phyloP scores from a whole-genome alignment of 1,140 invertebrate species.

The Leptopilina clavipes region DNA sequence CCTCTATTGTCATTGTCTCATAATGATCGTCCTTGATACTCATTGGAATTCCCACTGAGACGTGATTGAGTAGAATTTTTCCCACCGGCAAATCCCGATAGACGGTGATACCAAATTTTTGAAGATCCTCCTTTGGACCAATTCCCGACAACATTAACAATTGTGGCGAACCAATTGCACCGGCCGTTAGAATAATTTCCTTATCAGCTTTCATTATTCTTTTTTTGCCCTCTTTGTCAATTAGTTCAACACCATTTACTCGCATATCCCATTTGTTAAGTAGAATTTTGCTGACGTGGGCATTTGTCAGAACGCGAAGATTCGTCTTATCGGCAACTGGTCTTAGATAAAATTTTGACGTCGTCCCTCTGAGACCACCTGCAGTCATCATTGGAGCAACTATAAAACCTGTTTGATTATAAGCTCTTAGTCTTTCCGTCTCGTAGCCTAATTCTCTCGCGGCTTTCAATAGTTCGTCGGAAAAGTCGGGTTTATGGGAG shows the following conservation, averaged over 20 bases:
- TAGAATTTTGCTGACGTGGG: conserved; percentile 70
- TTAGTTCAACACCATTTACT: conserved; percentile 78
- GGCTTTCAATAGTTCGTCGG: conserved; percentile 79
- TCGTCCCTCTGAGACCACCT: conserved; percentile 78
- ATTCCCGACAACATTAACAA: conserved; percentile 82
- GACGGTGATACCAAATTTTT: conserved; percentile 71
- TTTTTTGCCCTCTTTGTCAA: conserved; percentile 69
- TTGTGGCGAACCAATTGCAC: conserved; percentile 82
- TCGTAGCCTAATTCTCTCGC: conserved; percentile 83
- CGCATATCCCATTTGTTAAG: conserved; percentile 73
- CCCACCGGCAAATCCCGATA: conserved; percentile 77
- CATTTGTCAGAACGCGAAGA: conserved; percentile 71
- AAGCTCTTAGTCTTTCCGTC: conserved; percentile 79
- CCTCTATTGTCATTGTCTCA: conserved; percentile 63
- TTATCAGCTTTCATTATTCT: conserved; percentile 66
- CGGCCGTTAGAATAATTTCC: conserved; percentile 81
- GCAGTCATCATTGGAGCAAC: conserved; percentile 76
- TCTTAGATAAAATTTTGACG: conserved; percentile 71
- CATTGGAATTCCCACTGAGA: conserved; percentile 68
- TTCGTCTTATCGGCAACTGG: conserved; percentile 70
- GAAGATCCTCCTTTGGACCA: conserved; percentile 78
- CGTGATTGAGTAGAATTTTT: conserved; percentile 77
- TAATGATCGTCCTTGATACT: conserved; percentile 66
- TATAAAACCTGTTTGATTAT: conserved; percentile 78
- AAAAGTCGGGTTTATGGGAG: conserved; percentile 74